Conservation (phyloP, 2,113 vertebrate genomes). For the Petromus typicus region DNA sequence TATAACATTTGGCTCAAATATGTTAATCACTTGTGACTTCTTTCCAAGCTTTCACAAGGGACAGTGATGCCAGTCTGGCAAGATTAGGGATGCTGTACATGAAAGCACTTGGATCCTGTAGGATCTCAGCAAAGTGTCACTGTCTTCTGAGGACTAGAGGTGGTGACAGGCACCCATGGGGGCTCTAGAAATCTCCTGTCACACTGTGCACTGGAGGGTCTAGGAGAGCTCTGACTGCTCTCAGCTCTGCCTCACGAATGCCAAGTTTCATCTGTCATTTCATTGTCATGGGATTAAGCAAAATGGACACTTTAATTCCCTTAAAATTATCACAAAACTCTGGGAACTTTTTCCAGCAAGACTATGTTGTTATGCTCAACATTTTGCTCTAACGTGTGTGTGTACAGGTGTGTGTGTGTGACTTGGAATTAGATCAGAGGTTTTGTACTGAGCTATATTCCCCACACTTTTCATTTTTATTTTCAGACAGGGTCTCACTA, state of each 20-base stretch:
- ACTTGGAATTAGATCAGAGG: background rate
- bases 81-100: background rate
- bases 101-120: accelerated
- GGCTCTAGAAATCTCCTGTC: background rate
- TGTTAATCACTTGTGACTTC: background rate
- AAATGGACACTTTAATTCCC: background rate
- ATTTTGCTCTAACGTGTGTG: background rate
- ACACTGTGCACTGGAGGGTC: background rate
- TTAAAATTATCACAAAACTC: background rate
- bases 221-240: background rate
- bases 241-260: background rate
- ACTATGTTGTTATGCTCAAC: background rate
- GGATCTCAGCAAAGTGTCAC: background rate
- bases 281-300: background rate
- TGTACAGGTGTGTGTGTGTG: background rate
- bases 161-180: background rate
- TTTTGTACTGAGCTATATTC: background rate
- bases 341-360: background rate
- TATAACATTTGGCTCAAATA: background rate
- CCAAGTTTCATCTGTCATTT: background rate
- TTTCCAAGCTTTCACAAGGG: background rate
- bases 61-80: background rate
- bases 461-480: background rate
- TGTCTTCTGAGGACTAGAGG: background rate
- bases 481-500: background rate